Evolutionary conservation across 2,797 vertebrate genomes (phyloP), one percentile per base, ranked within the genome.

Genomic region (Trachops cirrhosus): DNA sequence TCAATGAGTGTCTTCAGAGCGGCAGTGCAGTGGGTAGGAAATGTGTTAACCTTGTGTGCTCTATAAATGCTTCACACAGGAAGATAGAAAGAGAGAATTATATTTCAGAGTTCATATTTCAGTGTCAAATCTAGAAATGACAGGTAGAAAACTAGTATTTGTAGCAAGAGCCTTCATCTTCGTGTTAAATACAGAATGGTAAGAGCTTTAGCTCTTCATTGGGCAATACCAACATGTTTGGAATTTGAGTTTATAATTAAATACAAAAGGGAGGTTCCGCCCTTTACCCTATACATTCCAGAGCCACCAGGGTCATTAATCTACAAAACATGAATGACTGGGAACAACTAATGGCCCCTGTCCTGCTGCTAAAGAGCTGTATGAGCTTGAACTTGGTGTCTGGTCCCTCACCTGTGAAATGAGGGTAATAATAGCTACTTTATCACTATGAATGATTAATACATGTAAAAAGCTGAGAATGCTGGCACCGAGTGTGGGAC

Each of bases 71-170:
- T 91, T 90, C 54, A 34, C 89, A 84, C 39, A 34, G 70, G 26
- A 82, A 88, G 44, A 34, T 16, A 39, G 77, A 91, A 54, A 18
- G 62, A 59, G n/a, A 88, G 29, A 93, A 93, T 87, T 88, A 2
- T 34, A 89, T 92, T 89, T 95, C 74, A 89, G 77, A 89, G 67
- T 82, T 89, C 77, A 15, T 57, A 64, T 79, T 82, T 88, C 70
- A 74, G 73, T 34, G n/a, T 62, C 4, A 37, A 44, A 44, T 75
- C 68, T 86, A 70, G 59, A 93, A 94, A 64, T 73, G 21, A 24
- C 48, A 87, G 68, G 39, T 18, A 64, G 21, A 68, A 91, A 92
- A 46, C 24, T 67, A 83, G 26, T 48, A 62, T 88, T 91, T 91
- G 48, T 59, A 80, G 57, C n/a, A 79, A 71, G 22, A 73, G 14